Percentiles rank a stretch among this genome's conserved stretches.
phyloP scores from a whole-genome alignment of 1,140 invertebrate species.

The Anthonomus grandis region DNA sequence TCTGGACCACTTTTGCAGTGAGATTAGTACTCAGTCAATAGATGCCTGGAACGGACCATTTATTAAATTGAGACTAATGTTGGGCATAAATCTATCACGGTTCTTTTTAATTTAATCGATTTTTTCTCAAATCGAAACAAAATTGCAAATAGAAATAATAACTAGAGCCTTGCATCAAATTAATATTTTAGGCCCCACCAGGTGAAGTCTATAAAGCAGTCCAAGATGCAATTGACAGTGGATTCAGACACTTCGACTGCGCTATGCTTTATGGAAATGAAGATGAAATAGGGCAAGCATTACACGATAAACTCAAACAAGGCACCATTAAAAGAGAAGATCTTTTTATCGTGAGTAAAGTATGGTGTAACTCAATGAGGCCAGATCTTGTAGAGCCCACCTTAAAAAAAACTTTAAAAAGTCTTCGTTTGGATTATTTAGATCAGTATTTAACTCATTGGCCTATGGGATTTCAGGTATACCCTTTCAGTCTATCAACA shows the following conservation, averaged over 20 bases:
- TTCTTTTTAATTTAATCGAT: too few species aligned
- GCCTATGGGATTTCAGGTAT: conserved; percentile 74
- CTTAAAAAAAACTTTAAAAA: conserved; percentile 62
- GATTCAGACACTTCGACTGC: conserved; percentile 89
- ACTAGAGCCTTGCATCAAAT: too few species aligned
- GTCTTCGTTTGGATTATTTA: conserved; percentile 71
- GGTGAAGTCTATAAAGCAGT: conserved; percentile 65
- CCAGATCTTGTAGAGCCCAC: conserved; percentile 53
- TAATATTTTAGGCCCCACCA: conserved; percentile 28
- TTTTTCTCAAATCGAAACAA: too few species aligned
- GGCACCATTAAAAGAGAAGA: conserved; percentile 79
- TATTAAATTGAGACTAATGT: too few species aligned
- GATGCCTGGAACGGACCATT: too few species aligned
- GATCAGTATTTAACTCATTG: conserved; percentile 84
- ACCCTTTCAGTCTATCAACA: conserved; percentile 19
- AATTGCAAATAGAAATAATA: too few species aligned
- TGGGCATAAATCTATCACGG: too few species aligned
- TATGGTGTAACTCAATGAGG: conserved; percentile 49
- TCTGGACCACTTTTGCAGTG: too few species aligned
- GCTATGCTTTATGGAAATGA: conserved; percentile 84
- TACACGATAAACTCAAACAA: conserved; percentile 67
- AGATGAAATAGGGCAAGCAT: conserved; percentile 72
- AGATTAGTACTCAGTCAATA: too few species aligned
- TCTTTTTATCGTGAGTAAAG: conserved; percentile 78
- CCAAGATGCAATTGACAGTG: conserved; percentile 69